Evolutionary conservation across 1,140 invertebrate species (phyloP).

Genomic region (Pachyrhynchus sulphureomaculatus): DNA sequence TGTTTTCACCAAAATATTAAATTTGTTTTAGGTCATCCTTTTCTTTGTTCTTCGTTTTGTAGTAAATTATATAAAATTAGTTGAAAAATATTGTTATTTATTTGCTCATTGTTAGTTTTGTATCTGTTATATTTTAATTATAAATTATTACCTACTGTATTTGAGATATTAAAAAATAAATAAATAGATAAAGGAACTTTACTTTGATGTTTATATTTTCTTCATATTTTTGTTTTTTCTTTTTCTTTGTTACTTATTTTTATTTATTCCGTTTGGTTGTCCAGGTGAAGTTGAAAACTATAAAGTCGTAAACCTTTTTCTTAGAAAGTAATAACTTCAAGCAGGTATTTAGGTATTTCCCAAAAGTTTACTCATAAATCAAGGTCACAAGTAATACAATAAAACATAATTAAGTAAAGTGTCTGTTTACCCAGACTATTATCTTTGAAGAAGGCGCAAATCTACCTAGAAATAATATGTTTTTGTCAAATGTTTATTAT

Average conservation of each 20-base stretch:
- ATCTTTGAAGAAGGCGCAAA: no score
- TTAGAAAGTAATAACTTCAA: slow-evolving; percentile 22
- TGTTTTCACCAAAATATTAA: neutral
- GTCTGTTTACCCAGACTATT: no score
- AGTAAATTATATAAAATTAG: neutral
- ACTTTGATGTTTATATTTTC: slow-evolving; percentile 24
- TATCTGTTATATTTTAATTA: slow-evolving; percentile 12
- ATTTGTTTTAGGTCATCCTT: slow-evolving; percentile 17
- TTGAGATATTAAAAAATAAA: slow-evolving; percentile 3
- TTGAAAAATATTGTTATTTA: slow-evolving; percentile 12
- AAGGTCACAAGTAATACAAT: no score
- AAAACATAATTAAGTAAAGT: no score
- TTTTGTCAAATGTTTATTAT: no score
- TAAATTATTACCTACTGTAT: neutral
- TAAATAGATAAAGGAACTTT: slow-evolving; percentile 17
- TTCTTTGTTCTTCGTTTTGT: slow-evolving; percentile 1
- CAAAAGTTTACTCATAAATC: no score
- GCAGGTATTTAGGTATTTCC: slow-evolving; percentile 7
- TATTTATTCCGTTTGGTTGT: neutral
- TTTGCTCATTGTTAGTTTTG: slow-evolving; percentile 8
- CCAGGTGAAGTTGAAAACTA: neutral
- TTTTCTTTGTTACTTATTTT: slow-evolving; percentile 6
- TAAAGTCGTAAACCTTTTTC: neutral
- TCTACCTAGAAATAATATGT: no score
- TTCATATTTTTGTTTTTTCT: slow-evolving; percentile 9